Evolutionary conservation across 2,113 vertebrate species (phyloP).

Genomic region (Pandion haliaetus): DNA sequence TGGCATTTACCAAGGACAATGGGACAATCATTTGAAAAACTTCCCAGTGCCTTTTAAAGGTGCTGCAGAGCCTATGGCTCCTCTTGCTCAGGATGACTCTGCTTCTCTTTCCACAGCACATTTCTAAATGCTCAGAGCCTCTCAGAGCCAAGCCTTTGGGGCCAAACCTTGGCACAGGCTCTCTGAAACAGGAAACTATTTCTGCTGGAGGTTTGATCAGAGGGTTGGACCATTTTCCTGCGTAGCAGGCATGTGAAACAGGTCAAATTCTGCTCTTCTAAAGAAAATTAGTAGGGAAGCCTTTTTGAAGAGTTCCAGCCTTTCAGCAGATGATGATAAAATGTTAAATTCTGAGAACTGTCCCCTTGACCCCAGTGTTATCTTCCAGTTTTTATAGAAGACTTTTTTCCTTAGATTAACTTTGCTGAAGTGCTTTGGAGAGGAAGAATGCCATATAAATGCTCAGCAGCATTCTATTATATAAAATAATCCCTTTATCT

Average conservation of each 20-base stretch:
- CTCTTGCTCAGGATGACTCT: background rate
- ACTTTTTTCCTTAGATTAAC: background rate
- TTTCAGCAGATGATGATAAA: background rate
- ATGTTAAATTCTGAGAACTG: background rate
- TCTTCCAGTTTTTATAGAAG: background rate
- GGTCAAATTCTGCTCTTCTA: background rate
- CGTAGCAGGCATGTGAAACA: background rate
- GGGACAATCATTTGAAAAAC: background rate
- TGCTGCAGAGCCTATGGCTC: background rate
- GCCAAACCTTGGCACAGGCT: background rate
- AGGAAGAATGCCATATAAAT: background rate
- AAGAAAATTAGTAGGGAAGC: background rate
- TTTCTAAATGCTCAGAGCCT: background rate
- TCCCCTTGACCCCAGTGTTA: background rate
- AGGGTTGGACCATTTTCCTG: background rate
- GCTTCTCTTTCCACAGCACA: background rate
- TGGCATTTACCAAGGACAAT: constrained; percentile 46
- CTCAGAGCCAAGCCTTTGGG: background rate
- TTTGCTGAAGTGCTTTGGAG: background rate
- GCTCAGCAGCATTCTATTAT: background rate
- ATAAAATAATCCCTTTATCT: constrained; percentile 25
- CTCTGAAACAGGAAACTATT: background rate
- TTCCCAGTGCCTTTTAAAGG: background rate
- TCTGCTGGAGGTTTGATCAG: background rate
- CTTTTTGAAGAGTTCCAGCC: background rate